Conservation (phyloP, 2,888 invertebrate species). For the Pristionchus mayeri region DNA sequence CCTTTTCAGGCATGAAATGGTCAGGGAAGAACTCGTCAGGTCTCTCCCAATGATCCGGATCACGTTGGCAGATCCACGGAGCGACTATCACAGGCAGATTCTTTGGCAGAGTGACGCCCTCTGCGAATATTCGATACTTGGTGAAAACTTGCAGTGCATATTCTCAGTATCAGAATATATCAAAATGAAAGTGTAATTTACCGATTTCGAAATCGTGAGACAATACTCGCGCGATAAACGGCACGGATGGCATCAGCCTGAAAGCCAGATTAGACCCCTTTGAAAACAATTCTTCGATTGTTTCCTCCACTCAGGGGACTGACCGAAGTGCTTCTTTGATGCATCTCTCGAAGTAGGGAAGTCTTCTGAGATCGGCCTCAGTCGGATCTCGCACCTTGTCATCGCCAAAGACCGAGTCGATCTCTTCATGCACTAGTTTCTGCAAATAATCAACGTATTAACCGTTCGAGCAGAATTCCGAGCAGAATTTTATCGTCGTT, state of each 20-base stretch:
- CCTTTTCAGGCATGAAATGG: conserved; percentile 65
- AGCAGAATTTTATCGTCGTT: not conserved
- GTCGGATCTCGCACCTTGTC: conserved; percentile 57
- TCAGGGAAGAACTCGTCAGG: conserved; percentile 75
- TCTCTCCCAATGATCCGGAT: conserved; percentile 73
- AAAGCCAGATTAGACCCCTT: not conserved
- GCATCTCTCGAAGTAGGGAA: conserved; percentile 46
- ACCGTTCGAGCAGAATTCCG: not conserved
- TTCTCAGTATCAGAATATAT: not conserved
- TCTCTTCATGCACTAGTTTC: not conserved
- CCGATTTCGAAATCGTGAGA: not conserved
- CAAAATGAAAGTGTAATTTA: not conserved
- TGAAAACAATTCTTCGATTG: not conserved
- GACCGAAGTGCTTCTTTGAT: conserved; percentile 50
- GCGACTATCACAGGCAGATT: conserved; percentile 61
- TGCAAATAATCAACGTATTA: not conserved
- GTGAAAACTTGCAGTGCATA: not conserved
- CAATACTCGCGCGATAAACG: conserved; percentile 14
- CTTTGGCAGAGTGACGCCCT: conserved; percentile 55
- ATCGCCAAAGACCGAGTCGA: conserved; percentile 24
- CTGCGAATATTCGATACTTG: not conserved
- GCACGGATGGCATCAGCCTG: conserved; percentile 49
- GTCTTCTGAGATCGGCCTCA: conserved; percentile 65
- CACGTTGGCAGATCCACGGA: conserved; percentile 71
- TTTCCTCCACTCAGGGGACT: not conserved